Base-by-base conservation (phyloP, 2,113 vertebrate species). In the Seriola dumerili region DNA sequence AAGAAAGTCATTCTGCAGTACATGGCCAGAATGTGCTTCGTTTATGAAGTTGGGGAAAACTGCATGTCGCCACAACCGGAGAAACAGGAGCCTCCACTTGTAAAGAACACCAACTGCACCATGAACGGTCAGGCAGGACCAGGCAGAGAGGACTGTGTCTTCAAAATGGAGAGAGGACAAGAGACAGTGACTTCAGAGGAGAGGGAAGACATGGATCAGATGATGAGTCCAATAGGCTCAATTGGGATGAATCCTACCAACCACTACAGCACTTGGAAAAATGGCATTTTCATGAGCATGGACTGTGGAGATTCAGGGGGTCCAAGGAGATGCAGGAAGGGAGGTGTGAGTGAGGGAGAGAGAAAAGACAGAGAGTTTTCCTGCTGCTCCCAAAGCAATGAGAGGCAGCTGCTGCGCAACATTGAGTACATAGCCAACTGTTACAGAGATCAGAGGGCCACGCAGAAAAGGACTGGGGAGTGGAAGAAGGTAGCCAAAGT, bases 401-500 rank as follows among this genome's bases (percentile, higher is more conserved):
- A 97, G 3, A 86, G 82, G 2, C 70, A 88, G n/a, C 85, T 98
- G 13, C 85, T 97, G 64, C 88, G 57, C 9, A 96, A 97, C 0
- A 95, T 98, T 0, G 90, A 95, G 61, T 96, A 96, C 88, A 97
- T 97, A 0, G 95, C 96, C 44, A 92, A 83, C 88, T 96, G 96
- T 82, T 97, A 97, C 90, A 94, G 91, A 0, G 96, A 95, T 19
- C 96, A 97, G 88, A 94, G 94, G 78, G 94, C 95, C 3, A 92
- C 94, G 0, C 96, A 97, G 89, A 96, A 84, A 87, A 91, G 94
- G 77, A 94, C 92, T 0, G 91, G 96, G 0, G 96, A 98, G 81
- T 98, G 97, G 97, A 97, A 97, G 89, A 96, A 95, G 67, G 94
- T 98, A 67, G 96, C 96, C 59, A 96, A 96, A 68, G 97, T 97